phyloP scores from a whole-genome alignment of 2,113 vertebrate species.

The Mastomys coucha region DNA sequence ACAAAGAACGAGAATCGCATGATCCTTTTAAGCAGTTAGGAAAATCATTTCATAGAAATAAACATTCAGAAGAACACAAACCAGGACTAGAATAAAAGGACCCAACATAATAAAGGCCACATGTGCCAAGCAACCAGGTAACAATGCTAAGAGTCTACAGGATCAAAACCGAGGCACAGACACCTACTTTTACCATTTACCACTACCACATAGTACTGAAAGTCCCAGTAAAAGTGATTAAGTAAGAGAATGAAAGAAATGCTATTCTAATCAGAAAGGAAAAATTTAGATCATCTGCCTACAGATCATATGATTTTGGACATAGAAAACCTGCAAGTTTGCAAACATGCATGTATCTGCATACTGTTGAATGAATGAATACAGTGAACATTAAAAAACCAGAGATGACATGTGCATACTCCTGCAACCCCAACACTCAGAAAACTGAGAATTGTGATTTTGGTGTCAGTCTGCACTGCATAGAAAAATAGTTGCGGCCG shows the following conservation, averaged over 20 bases:
- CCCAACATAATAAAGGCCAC: neutral
- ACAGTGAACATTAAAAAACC: neutral
- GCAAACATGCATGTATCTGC: neutral
- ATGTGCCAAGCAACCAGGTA: neutral
- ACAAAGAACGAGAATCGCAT: neutral
- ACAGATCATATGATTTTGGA: neutral
- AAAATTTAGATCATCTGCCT: neutral
- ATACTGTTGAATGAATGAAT: neutral
- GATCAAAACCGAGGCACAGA: neutral
- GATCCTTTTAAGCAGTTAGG: neutral
- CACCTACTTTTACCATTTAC: neutral
- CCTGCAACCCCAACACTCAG: neutral
- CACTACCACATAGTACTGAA: neutral
- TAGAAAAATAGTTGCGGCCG: neutral
- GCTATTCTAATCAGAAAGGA: neutral
- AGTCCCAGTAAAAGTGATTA: neutral
- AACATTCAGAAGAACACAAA: neutral
- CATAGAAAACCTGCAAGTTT: slow-evolving; percentile 13
- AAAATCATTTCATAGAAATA: slow-evolving; percentile 26
- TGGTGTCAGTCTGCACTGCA: neutral
- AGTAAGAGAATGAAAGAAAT: neutral
- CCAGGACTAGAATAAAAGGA: neutral
- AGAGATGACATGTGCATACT: neutral
- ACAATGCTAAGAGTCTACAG: neutral
- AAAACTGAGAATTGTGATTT: too few relatives aligned